Evolutionary conservation across 2,113 vertebrate genomes (phyloP).

Genomic region (Salminus brasiliensis): DNA sequence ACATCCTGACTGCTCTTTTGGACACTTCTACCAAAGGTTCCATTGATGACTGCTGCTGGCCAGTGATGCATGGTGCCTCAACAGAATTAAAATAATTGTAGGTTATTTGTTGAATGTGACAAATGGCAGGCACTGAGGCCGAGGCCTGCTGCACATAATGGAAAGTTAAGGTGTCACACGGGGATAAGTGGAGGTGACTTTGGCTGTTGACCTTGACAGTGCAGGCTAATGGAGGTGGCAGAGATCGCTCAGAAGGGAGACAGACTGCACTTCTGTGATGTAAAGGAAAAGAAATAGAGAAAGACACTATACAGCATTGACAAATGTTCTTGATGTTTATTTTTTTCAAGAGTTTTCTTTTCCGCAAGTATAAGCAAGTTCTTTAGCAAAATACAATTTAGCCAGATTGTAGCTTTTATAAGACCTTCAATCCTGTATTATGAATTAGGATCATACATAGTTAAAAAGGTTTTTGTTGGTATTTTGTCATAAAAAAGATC

Average conservation of each 20-base stretch:
- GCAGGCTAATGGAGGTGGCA: slow-evolving; percentile 52
- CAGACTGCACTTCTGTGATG: background rate
- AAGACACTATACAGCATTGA: background rate
- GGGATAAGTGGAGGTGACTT: slow-evolving; percentile 51
- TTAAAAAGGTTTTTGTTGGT: no score
- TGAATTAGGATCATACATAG: no score
- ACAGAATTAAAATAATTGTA: slow-evolving; percentile 60
- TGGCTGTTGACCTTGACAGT: slow-evolving; percentile 51
- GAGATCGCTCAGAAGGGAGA: slow-evolving; percentile 30
- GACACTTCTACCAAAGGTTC: slow-evolving; percentile 46
- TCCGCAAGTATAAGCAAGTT: background rate
- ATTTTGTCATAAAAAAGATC: no score
- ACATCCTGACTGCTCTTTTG: slow-evolving; percentile 31
- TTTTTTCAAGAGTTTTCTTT: background rate
- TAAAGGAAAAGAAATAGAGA: slow-evolving; percentile 9
- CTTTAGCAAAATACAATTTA: no score
- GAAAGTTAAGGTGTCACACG: slow-evolving; percentile 44
- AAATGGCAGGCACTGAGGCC: slow-evolving; percentile 59
- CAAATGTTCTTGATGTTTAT: slow-evolving; percentile 5
- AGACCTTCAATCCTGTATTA: no score
- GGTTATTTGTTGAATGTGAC: slow-evolving; percentile 62
- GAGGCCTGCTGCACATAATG: slow-evolving; percentile 48
- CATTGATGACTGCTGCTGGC: slow-evolving; percentile 35
- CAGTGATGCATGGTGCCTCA: slow-evolving; percentile 52
- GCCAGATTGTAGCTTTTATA: no score